Evolutionary conservation across 2,113 vertebrate species (phyloP).

Genomic region (Butorides virescens): DNA sequence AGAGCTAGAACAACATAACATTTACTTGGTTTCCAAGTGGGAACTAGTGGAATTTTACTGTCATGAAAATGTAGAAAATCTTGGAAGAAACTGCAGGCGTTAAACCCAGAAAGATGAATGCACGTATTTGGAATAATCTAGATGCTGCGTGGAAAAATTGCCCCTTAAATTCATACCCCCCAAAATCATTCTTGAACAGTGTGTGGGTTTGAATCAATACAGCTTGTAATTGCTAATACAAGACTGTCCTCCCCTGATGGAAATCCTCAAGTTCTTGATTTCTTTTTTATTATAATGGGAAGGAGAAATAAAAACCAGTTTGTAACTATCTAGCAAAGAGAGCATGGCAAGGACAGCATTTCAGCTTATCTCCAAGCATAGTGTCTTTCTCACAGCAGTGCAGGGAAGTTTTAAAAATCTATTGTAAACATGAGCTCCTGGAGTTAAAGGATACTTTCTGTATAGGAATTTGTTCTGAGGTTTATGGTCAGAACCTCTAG

Average conservation of each 20-base stretch:
- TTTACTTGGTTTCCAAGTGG: conserved; percentile 15
- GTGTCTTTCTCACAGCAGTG: not conserved
- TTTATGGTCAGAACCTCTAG: not conserved
- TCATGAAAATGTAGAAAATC: not conserved
- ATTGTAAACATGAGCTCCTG: not conserved
- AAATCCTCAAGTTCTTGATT: not conserved
- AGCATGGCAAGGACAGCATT: not conserved
- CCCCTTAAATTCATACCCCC: not conserved
- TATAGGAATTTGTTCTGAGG: not conserved
- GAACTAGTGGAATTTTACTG: conserved; percentile 14
- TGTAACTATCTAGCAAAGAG: not conserved
- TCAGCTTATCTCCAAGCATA: not conserved
- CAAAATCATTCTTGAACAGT: not conserved
- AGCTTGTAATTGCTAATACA: not conserved
- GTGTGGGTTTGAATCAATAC: not conserved
- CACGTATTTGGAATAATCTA: not conserved
- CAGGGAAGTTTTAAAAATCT: not conserved
- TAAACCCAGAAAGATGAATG: not conserved
- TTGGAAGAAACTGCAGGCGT: not conserved
- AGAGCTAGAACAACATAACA: not conserved
- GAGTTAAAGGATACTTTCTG: not conserved
- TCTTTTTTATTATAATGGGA: not conserved
- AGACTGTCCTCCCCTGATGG: not conserved
- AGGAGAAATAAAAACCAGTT: not conserved
- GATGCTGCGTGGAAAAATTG: not conserved